These are phyloP conservation scores for Alviniconcha marisindica DNA, from an alignment of 1,140 invertebrate genomes.

Conservation along the genomic window DNA sequence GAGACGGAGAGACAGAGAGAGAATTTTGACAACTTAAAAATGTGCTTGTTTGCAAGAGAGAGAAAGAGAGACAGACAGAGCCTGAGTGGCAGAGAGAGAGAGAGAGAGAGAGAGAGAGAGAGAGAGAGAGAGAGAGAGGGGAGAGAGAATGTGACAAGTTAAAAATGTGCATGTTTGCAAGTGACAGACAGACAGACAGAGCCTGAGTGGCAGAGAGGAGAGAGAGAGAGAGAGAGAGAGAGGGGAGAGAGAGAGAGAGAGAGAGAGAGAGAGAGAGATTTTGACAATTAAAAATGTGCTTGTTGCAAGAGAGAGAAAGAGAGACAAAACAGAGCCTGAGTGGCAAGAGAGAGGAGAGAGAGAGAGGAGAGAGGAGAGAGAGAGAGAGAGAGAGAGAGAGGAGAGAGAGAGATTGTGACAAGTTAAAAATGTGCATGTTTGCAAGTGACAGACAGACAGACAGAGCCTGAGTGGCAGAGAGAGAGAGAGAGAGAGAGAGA, in stretches of 20 bases:
- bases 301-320: neutral
- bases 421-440: conserved; percentile 28
- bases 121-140: too few relatives aligned
- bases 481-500: too few relatives aligned
- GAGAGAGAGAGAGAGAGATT: too few relatives aligned
- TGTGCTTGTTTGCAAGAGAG: conserved; percentile 8
- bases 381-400: neutral
- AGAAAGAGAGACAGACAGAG: neutral
- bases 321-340: neutral
- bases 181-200: too few relatives aligned
- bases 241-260: neutral
- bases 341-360: too few relatives aligned
- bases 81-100: neutral
- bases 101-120: neutral
- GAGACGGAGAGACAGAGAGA: neutral
- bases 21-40: conserved; percentile 20
- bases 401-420: conserved; percentile 7
- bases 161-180: too few relatives aligned
- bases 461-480: too few relatives aligned
- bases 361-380: too few relatives aligned
- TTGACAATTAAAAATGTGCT: too few relatives aligned
- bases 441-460: too few relatives aligned
- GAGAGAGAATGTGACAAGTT: too few relatives aligned
- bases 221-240: neutral
- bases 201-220: too few relatives aligned